Conservation (phyloP, 2,113 vertebrate species). For the Lamprotornis superbus region DNA sequence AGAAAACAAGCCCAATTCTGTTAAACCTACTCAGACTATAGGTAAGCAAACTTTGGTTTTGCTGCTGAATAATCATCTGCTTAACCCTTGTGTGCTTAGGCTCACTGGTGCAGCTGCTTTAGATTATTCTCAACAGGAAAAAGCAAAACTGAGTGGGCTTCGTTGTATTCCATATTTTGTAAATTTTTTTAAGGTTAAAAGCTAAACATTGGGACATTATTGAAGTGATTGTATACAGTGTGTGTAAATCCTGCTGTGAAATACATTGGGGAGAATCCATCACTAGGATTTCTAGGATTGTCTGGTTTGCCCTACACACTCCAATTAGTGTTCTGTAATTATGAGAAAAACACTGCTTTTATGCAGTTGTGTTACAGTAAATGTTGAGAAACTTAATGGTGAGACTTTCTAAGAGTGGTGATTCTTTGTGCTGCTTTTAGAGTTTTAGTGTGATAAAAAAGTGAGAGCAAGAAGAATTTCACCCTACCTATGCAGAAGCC, state of each 20-base stretch:
- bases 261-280: background rate
- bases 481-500: background rate
- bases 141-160: background rate
- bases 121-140: background rate
- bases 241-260: background rate
- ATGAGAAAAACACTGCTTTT: background rate
- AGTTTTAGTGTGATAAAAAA: background rate
- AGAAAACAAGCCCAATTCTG: slow-evolving; percentile 90
- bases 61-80: background rate
- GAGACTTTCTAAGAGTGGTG: background rate
- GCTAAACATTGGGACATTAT: background rate
- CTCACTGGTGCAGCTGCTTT: background rate
- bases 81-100: background rate
- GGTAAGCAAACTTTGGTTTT: slow-evolving; percentile 73
- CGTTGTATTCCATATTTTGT: background rate
- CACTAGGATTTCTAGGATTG: background rate
- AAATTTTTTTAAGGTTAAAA: background rate
- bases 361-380: background rate
- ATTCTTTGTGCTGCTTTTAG: background rate
- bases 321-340: background rate
- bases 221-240: background rate
- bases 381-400: background rate
- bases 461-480: background rate
- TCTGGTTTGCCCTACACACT: background rate
- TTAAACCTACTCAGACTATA: slow-evolving; percentile 87